Conservation (phyloP, 2,797 vertebrate genomes). For the Orestias chungarensis region DNA sequence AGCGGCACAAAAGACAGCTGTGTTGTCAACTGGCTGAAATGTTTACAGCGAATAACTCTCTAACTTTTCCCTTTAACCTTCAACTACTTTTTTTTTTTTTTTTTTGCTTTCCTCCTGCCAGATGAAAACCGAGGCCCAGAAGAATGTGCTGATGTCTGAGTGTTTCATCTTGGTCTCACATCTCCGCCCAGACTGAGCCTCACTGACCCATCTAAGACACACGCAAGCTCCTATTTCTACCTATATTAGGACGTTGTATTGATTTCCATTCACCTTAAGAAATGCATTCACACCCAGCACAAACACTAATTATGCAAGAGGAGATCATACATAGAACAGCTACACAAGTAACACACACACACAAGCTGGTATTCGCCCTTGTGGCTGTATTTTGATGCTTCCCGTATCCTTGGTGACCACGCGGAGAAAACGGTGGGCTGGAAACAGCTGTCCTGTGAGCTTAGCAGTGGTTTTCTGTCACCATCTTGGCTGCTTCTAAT, state of each 20-base stretch:
- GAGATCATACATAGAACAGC: too few species aligned
- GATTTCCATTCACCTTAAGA: too few species aligned
- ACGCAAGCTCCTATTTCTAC: too few species aligned
- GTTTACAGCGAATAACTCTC: conserved; percentile 47
- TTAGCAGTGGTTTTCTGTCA: conserved; percentile 33
- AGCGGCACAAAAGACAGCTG: not conserved
- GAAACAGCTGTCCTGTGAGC: conserved; percentile 62
- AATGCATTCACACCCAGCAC: conserved; percentile 36
- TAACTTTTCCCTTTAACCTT: conserved; percentile 15
- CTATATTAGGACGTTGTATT: too few species aligned
- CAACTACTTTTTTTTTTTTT: conserved; percentile 14
- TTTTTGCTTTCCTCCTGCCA: conserved; percentile 27
- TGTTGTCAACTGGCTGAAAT: conserved; percentile 40
- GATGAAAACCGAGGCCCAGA: conserved; percentile 66
- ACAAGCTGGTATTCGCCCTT: conserved; percentile 65
- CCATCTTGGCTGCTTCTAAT: conserved; percentile 23
- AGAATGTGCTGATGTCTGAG: conserved; percentile 83
- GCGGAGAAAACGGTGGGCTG: conserved; percentile 53
- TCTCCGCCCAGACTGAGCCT: conserved; percentile 77
- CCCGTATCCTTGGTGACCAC: conserved; percentile 69
- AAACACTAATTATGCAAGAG: conserved; percentile 36
- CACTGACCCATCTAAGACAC: conserved; percentile 66
- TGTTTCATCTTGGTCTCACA: conserved; percentile 74
- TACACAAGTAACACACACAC: conserved; percentile 36
- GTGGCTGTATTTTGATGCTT: conserved; percentile 74